Base-by-base conservation (phyloP, 2,888 invertebrate species). In the Acanthosepion pharaonis region DNA sequence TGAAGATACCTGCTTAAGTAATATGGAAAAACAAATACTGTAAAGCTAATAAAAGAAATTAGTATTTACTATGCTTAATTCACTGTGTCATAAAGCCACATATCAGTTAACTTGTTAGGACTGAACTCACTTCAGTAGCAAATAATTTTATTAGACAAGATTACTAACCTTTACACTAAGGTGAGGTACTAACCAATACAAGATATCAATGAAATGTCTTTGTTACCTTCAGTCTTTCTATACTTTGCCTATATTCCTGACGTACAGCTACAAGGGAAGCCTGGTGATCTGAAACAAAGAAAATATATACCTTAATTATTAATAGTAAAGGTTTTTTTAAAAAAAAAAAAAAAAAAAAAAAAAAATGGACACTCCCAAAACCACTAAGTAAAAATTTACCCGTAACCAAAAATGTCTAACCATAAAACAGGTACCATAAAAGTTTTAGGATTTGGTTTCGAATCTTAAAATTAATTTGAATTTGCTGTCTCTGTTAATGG, bases 221-320 rank as follows among this genome's bases (percentile, higher is more conserved):
- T 94, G 95, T 91, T 95, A 97, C 97, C 96, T 97, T 96, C 48
- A 97, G 95, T 95, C 96, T 96, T 8, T 97, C 97, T 92, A 97
- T 95, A 94, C 97, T 97, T 49, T 97, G 97, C 95, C 97, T 97
- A 96, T 97, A 97, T 95, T 98, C 98, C 95, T 97, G 97, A 95
- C 97, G 97, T 93, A 98, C 96, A 42, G 97, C 97, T 96, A 97
- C 97, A 95, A 97, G 96, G 64, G 96, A 96, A 49, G 96, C 96
- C 94, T 96, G 97, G 94, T 97, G 96, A 91, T 96, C 97, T 97
- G 96, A 28, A 96, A 96, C 91, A 48, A 92, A 59, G 95, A 25
- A 94, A 92, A 94, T 55, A 64, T 51, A 55, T 48, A 59, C 28
- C 20, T 92, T 91, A 33, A 91, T 33, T n/a, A 78, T 9, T n/a